Evolutionary conservation across 2,888 invertebrate species (phyloP).

Genomic region (Tethea ocularis): DNA sequence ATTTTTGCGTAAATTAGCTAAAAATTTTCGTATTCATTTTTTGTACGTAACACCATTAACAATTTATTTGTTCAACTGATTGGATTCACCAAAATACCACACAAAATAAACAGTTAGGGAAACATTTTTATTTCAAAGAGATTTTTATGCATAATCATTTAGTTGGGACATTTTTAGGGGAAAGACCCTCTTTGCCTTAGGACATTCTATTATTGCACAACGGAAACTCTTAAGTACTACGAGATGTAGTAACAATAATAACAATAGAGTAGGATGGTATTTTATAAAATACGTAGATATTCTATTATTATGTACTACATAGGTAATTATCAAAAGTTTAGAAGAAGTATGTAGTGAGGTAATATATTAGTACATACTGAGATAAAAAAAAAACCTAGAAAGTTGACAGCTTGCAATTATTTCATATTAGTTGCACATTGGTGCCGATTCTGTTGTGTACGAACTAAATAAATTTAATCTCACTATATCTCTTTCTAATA

Average conservation of each 20-base stretch:
- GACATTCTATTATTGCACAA: conserved; percentile 28
- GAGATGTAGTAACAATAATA: neutral
- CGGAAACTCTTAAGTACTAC: conserved; percentile 11
- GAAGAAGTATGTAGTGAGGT: too few species aligned
- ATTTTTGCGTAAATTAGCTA: neutral
- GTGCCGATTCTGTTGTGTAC: too few species aligned
- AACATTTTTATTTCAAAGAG: conserved; percentile 29
- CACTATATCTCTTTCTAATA: too few species aligned
- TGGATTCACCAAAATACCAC: conserved; percentile 18
- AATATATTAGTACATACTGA: too few species aligned
- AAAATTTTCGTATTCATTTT: neutral
- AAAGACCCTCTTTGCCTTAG: conserved; percentile 28
- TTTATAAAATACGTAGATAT: too few species aligned
- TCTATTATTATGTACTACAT: too few species aligned
- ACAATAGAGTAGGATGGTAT: neutral
- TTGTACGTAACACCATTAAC: neutral
- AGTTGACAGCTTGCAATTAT: too few species aligned
- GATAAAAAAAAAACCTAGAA: too few species aligned
- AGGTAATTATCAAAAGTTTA: too few species aligned
- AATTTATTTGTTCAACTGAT: conserved; percentile 14
- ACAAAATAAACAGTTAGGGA: conserved; percentile 27
- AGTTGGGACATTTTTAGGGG: conserved; percentile 13
- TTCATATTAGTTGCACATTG: too few species aligned
- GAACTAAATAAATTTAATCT: too few species aligned
- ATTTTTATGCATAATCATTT: conserved; percentile 26